phyloP scores from a whole-genome alignment of 2,797 vertebrate species.

The Harpagifer antarcticus region DNA sequence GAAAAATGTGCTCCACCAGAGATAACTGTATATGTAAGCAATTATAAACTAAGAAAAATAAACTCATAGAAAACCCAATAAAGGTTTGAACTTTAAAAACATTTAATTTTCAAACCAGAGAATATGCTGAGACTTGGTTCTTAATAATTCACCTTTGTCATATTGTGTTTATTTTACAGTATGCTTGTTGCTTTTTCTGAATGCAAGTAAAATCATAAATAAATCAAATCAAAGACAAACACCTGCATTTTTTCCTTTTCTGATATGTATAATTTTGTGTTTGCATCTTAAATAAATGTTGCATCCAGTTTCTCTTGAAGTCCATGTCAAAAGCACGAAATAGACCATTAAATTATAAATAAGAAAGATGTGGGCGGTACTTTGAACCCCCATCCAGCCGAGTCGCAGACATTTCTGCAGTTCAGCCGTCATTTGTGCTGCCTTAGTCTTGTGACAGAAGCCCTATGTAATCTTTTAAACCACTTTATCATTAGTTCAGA shows the following conservation, averaged over 20 bases:
- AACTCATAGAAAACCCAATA: too few species aligned
- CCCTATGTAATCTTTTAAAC: constrained; percentile 64
- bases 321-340: constrained; percentile 21
- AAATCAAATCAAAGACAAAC: constrained; percentile 33
- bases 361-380: constrained; percentile 32
- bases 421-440: constrained; percentile 30
- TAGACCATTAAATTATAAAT: constrained; percentile 54
- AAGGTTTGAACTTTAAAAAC: background rate
- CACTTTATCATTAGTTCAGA: constrained; percentile 62
- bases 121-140: background rate
- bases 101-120: background rate
- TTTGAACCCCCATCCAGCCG: constrained; percentile 32
- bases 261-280: constrained; percentile 32
- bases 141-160: background rate
- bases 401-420: constrained; percentile 25
- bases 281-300: constrained; percentile 39
- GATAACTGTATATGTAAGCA: background rate
- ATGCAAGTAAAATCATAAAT: constrained; percentile 4
- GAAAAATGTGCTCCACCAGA: constrained; percentile 4
- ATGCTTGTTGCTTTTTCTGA: constrained; percentile 12
- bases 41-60: too few species aligned
- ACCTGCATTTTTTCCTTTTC: constrained; percentile 40
- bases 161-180: background rate
- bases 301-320: constrained; percentile 14
- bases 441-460: constrained; percentile 59